These are phyloP conservation scores for Vireo griseus DNA, from an alignment of 2,797 vertebrate species.

Conservation along the genomic window DNA sequence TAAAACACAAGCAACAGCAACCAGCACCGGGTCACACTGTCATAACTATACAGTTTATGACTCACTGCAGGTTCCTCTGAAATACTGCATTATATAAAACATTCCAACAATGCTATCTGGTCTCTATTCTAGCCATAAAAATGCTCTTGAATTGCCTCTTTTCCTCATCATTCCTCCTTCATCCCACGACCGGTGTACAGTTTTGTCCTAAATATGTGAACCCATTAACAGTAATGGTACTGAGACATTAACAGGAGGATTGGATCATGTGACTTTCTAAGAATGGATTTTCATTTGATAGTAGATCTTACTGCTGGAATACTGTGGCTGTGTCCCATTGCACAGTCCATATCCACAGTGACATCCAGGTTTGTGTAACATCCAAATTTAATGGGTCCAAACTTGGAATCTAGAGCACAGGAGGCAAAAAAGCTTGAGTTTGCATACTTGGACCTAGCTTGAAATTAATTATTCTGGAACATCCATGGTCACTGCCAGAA, in stretches of 20 bases:
- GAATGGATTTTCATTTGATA: background rate
- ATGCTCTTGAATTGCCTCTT: background rate
- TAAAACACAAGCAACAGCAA: background rate
- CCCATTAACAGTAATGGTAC: background rate
- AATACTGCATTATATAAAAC: background rate
- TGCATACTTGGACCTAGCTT: background rate
- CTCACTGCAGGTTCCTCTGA: background rate
- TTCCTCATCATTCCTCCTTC: background rate
- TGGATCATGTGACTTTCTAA: background rate
- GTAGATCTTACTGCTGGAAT: background rate
- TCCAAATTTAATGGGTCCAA: background rate
- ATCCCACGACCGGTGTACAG: background rate
- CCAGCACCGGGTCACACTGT: background rate
- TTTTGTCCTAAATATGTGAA: background rate
- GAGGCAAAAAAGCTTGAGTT: background rate
- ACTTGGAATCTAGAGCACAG: background rate
- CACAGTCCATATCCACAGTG: background rate
- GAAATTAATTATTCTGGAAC: background rate
- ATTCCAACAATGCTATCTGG: background rate
- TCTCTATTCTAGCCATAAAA: background rate
- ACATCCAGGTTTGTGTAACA: background rate
- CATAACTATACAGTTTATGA: background rate
- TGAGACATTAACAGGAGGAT: background rate
- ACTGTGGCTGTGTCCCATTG: background rate
- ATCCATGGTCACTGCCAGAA: background rate